Conservation (phyloP, 2,797 vertebrate genomes). For the Monodelphis domestica region DNA sequence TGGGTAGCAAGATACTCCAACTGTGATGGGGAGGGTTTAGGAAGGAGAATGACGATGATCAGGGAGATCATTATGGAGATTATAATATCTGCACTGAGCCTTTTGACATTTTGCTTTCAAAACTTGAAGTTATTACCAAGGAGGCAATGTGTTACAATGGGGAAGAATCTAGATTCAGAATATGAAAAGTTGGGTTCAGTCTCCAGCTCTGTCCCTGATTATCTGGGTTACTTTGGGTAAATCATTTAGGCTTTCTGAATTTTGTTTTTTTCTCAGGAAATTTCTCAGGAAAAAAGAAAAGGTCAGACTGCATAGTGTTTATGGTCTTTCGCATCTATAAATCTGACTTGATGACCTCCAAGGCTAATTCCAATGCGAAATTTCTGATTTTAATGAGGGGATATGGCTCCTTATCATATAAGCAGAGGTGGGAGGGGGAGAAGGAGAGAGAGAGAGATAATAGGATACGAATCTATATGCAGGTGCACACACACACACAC, state of each 20-base stretch:
- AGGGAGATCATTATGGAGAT: neutral
- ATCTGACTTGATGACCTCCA: neutral
- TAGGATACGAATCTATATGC: neutral
- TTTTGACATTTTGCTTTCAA: neutral
- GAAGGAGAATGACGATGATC: neutral
- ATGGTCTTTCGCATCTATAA: neutral
- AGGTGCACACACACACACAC: neutral
- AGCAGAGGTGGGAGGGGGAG: neutral
- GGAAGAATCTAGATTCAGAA: neutral
- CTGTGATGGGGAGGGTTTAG: neutral
- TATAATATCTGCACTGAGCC: neutral
- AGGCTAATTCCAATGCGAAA: neutral
- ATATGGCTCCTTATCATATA: neutral
- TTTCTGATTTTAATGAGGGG: neutral
- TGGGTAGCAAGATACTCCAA: neutral
- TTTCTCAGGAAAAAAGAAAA: neutral
- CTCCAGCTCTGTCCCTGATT: neutral
- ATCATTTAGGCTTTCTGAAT: neutral
- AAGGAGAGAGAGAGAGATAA: neutral
- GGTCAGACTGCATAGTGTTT: neutral
- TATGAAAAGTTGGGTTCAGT: neutral
- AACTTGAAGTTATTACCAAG: neutral
- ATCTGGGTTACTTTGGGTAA: neutral
- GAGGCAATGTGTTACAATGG: fast-evolving
- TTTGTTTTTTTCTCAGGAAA: neutral